Conservation (phyloP, 2,888 invertebrate genomes). For the Achlya flavicornis region DNA sequence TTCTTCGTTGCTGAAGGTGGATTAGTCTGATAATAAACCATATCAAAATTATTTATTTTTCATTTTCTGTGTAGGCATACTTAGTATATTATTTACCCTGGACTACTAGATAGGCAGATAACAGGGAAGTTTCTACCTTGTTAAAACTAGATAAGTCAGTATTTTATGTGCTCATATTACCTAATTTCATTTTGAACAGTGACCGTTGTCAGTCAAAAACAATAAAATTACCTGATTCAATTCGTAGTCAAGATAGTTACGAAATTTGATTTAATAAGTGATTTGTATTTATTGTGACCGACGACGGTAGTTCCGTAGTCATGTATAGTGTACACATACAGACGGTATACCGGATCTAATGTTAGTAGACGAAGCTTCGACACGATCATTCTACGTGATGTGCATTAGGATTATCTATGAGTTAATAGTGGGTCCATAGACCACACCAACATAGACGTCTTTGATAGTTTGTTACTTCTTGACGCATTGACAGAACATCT, state of each 20-base stretch:
- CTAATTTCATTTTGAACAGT: neutral
- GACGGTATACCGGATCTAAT: constrained; percentile 62
- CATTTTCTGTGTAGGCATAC: too few species aligned
- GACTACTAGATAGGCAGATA: too few species aligned
- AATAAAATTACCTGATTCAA: neutral
- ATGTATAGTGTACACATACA: constrained; percentile 41
- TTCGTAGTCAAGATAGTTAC: constrained; percentile 3
- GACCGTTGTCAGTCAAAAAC: neutral
- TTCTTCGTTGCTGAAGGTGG: too few species aligned
- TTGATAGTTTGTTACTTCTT: too few species aligned
- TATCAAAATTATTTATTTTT: too few species aligned
- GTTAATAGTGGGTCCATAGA: neutral
- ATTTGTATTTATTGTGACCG: constrained; percentile 14
- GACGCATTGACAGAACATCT: too few species aligned
- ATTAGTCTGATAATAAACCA: too few species aligned
- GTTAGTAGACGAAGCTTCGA: constrained; percentile 46
- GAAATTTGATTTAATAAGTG: constrained; percentile 12
- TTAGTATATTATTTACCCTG: too few species aligned
- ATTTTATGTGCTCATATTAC: neutral
- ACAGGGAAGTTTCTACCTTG: too few species aligned
- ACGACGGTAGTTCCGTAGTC: constrained; percentile 38
- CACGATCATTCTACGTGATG: constrained; percentile 55
- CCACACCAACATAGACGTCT: too few species aligned
- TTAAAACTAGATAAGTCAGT: too few species aligned
- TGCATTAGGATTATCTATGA: constrained; percentile 28